Base-by-base conservation (phyloP, 2,888 invertebrate genomes). In the Callosobruchus maculatus region DNA sequence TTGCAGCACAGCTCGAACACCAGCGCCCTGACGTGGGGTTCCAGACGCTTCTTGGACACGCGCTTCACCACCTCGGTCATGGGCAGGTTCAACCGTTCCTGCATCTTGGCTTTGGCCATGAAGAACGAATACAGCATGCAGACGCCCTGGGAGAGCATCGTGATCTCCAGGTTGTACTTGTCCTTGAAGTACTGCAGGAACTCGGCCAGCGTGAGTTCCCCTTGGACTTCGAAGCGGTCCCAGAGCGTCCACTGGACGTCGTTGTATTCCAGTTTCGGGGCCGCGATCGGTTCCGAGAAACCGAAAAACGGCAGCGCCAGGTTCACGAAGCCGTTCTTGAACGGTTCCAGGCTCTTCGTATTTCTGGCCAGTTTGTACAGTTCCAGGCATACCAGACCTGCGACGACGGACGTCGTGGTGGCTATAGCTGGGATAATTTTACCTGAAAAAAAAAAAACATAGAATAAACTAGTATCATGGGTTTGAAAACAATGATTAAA, bases 361-460 rank as follows among this genome's bases (percentile, higher is more conserved):
- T 94, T 94, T 83, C 94, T 94, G 0, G 94, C 92, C 31, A 97
- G 88, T 87, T 97, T 96, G 83, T 94, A 93, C 4, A 99, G 89
- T 87, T 99, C 99, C 74, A 99, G 88, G 84, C 96, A 94, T 69
- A 97, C 97, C 67, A 99, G 90, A 20, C 99, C 99, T 70, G 96
- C 96, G 0, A 99, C 96, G 2, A 99, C 95, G 0, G 98, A 97
- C 0, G 99, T 99, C 0, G 99, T 98, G 4, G 99, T 99, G 7
- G 99, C 99, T 80, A 99, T 99, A 4, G 99, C 99, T 0, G 99
- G 99, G 82, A 99, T 99, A 85, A 99, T 99, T 88, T 98, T 97
- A 68, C 99, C 99, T 74, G 98, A 97, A 86, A 99, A 98, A 18
- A 22, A 22, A 22, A 68, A n/a, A n/a, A n/a, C n/a, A n/a, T n/a